These are phyloP conservation scores for Laticauda colubrina DNA, from an alignment of 2,113 vertebrate genomes.

Conservation along the genomic window DNA sequence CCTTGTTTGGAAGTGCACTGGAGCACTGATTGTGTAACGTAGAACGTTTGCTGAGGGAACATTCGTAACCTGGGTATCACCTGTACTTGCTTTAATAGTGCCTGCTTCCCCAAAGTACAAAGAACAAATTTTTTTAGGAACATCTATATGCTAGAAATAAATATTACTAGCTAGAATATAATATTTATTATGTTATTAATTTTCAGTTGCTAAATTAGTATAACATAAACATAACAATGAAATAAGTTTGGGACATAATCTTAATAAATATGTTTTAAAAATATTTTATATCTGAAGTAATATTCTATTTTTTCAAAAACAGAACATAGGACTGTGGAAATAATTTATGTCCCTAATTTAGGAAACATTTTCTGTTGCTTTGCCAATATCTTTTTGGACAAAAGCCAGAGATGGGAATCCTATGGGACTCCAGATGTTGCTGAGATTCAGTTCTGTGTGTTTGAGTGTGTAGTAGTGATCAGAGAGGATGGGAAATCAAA, in stretches of 20 bases:
- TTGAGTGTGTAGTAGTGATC: neutral
- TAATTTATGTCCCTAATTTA: constrained; percentile 39
- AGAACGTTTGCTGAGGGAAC: too few relatives aligned
- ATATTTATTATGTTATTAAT: constrained; percentile 66
- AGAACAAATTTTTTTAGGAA: constrained; percentile 59
- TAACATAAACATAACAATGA: constrained; percentile 51
- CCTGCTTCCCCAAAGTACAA: neutral
- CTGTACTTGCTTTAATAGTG: constrained; percentile 57
- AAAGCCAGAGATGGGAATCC: neutral
- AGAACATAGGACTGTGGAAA: neutral
- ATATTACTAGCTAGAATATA: constrained; percentile 49
- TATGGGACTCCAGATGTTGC: neutral
- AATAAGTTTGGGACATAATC: constrained; percentile 60
- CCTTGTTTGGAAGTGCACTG: too few relatives aligned
- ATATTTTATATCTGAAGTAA: constrained; percentile 29
- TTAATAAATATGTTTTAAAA: constrained; percentile 14
- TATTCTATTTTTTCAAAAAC: neutral
- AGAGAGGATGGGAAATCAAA: neutral
- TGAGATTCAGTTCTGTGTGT: neutral
- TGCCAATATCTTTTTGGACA: constrained; percentile 5
- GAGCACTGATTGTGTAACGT: too few relatives aligned
- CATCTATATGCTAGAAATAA: constrained; percentile 67
- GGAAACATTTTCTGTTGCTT: constrained; percentile 40
- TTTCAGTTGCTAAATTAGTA: constrained; percentile 71
- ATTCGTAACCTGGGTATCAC: too few relatives aligned